Evolutionary conservation across 2,888 invertebrate genomes (phyloP), one percentile per base, ranked within the genome.

Genomic region (Lysandra bellargus): DNA sequence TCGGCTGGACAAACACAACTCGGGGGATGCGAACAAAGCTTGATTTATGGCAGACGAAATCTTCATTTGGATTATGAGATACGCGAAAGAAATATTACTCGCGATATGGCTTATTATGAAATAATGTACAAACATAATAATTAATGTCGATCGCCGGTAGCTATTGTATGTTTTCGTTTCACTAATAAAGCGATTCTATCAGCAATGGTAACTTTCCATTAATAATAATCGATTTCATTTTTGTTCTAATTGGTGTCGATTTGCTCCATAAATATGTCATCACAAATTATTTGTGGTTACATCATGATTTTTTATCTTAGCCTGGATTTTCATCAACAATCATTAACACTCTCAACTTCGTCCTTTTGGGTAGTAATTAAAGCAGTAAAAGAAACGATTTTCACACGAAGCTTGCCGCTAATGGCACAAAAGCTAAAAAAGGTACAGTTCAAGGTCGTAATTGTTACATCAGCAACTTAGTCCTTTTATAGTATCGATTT

Each of bases 401-500:
- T 69, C 17, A 69, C 69, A 69, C 69, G 69, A 69, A 69, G 69
- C 33, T 37, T 5, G 33, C 69, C 64, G 64, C 17, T 69, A 30
- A 64, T 30, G 64, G 64, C 30, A 64, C 64, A 33, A 23, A 23
- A 23, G 23, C 23, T 23, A 23, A 23, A 23, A 23, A 23, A 23
- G 23, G 1, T 64, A 33, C 37, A 69, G 69, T 69, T 69, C 33
- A 69, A 37, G 69, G 69, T 33, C 69, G 69, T 14, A 69, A 69
- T 69, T 69, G 14, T 75, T 75, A 44, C 44, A 49, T 12, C 12
- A 44, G 23, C 44, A 7, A 44, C 44, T 75, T 44, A n/a, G 44
- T 75, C 75, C 75, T 75, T 69, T 64, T 74, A 23, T 30, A 75
- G 57, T 57, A 76, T 57, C 53, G 76, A 76, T 57, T 76, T 44